A percentile compares a stretch with the other conserved stretches of the same genome.
Evolutionary conservation across 1,140 invertebrate genomes (phyloP).

Genomic region (Vanessa atalanta): DNA sequence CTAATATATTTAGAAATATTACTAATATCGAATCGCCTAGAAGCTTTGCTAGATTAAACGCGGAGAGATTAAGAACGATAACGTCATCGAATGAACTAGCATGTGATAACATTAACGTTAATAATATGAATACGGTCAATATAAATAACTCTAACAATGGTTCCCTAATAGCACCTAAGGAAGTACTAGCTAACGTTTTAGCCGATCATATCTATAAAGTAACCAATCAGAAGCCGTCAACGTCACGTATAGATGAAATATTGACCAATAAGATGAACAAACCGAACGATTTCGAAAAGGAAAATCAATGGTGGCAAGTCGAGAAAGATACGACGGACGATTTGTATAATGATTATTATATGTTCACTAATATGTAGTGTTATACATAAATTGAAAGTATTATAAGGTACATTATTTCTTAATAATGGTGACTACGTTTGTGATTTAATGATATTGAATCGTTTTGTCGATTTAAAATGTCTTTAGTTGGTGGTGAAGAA

Average conservation of each 20-base stretch:
- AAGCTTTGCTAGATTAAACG: slow-evolving; percentile 74
- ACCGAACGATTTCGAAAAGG: slow-evolving; percentile 57
- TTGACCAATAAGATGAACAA: slow-evolving; percentile 76
- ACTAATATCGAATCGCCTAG: slow-evolving; percentile 68
- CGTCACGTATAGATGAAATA: slow-evolving; percentile 74
- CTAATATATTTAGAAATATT: slow-evolving; percentile 61
- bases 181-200: slow-evolving; percentile 72
- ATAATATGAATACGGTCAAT: slow-evolving; percentile 7
- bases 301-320: slow-evolving; percentile 68
- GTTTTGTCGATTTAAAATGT: no score
- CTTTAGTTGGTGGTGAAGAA: no score
- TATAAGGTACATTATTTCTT: no score
- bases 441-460: no score
- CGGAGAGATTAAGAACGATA: slow-evolving; percentile 73
- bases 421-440: no score
- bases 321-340: slow-evolving; percentile 59
- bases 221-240: slow-evolving; percentile 79
- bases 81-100: slow-evolving; percentile 54
- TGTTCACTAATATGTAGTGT: slow-evolving; percentile 49
- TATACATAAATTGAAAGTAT: no score
- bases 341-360: slow-evolving; percentile 69
- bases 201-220: slow-evolving; percentile 80
- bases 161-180: slow-evolving; percentile 68
- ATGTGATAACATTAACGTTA: slow-evolving; percentile 49
- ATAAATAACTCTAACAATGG: slow-evolving; percentile 11